Evolutionary conservation across 2,113 vertebrate species (phyloP).

Genomic region (Hippocampus guttulatus): DNA sequence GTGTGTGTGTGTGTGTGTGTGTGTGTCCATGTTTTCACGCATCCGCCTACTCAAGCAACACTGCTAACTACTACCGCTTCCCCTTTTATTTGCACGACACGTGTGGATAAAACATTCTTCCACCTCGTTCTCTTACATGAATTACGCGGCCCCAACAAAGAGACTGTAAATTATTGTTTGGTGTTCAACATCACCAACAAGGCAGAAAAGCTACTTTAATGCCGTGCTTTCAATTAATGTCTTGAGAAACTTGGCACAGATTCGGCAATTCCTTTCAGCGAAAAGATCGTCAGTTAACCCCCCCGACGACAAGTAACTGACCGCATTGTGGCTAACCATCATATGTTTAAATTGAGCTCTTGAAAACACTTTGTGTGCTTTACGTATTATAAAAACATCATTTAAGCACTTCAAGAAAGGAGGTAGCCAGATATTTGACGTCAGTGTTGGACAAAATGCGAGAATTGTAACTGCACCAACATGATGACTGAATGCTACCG

Average conservation of each 20-base stretch:
- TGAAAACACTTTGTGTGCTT: constrained; percentile 1
- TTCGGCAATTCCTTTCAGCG: constrained; percentile 14
- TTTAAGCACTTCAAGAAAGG: background rate
- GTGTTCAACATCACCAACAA: constrained; percentile 1
- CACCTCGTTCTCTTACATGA: constrained; percentile 12
- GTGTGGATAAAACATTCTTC: background rate
- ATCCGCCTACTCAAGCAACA: constrained; percentile 41
- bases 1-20: constrained; percentile 22
- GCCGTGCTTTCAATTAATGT: constrained; percentile 25
- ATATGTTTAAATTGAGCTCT: background rate
- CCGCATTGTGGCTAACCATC: background rate
- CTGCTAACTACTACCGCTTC: constrained; percentile 45
- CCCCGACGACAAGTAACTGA: background rate
- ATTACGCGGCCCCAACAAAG: constrained; percentile 10
- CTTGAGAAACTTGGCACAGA: constrained; percentile 15
- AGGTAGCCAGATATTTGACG: background rate
- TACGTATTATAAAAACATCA: background rate
- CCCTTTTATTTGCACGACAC: constrained; percentile 24
- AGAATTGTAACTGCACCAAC: background rate
- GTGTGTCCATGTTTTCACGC: constrained; percentile 46
- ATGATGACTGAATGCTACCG: background rate
- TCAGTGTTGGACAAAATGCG: background rate
- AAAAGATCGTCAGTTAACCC: constrained; percentile 24
- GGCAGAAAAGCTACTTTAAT: constrained; percentile 9
- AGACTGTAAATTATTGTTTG: constrained; percentile 1